Evolutionary conservation across 2,113 vertebrate species (phyloP), one percentile per base, ranked within the genome.

Genomic region (Silurus glanis): DNA sequence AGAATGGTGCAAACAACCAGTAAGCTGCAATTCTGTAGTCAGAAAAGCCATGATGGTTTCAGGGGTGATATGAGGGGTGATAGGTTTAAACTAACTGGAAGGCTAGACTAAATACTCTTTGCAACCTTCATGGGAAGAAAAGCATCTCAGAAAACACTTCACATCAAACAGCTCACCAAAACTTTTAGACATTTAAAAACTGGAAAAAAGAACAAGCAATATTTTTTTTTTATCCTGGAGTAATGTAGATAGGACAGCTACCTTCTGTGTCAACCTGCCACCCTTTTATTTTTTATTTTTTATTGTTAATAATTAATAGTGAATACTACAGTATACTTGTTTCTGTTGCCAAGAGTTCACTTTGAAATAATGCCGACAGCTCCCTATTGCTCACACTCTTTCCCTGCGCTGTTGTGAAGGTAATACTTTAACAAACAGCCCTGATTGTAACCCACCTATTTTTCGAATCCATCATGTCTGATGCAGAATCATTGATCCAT

Each of bases 401-500:
- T 71, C 19, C 58, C 66, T 5, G 58, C 17, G 69, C 67, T 74
- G 10, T 51, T 72, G 69, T 61, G 75, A 69, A 47, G 81, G 21
- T 49, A 55, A n/a, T 9, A 16, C 53, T 74, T 45, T 85, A 62
- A 23, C 53, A 56, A 84, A 84, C 58, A 58, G 16, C 85, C 45
- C 81, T 75, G 55, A 82, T 71, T 83, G 37, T 47, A 84, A 79
- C 72, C 23, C 71, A 67, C 16, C 49, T 55, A 80, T 74, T 83
- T 66, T 86, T 83, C 49, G 81, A 79, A 85, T 83, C 71, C 49
- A 69, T 72, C 81, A 58, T 67, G 25, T 49, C 82, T 84, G 69
- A 56, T 72, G 23, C 49, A 71, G 71, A 86, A 66, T 58, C 87
- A 69, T 87, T 86, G 87, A 90, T 90, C 88, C 71, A 23, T 84